Evolutionary conservation across 2,888 invertebrate species (phyloP).

Genomic region (Hirtodrosophila confusa): DNA sequence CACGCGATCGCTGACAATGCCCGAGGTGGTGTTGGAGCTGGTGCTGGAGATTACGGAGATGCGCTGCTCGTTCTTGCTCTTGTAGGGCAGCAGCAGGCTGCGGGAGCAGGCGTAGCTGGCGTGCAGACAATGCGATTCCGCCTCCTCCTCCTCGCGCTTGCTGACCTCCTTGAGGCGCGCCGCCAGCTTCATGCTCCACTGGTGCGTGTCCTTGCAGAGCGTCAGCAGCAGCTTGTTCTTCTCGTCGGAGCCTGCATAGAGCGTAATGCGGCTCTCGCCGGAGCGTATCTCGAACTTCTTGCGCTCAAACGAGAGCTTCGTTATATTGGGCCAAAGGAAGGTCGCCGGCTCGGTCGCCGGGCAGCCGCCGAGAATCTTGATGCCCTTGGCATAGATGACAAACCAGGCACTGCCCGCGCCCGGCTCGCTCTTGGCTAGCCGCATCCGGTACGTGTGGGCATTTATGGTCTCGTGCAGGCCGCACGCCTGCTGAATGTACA

Average conservation of each 20-base stretch:
- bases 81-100: constrained; percentile 87
- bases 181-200: constrained; percentile 96
- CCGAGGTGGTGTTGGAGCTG: constrained; percentile 98
- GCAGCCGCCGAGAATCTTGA: constrained; percentile 90
- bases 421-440: constrained; percentile 90
- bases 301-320: constrained; percentile 97
- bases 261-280: constrained; percentile 93
- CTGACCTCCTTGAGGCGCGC: constrained; percentile 93
- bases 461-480: constrained; percentile 93
- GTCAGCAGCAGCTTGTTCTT: constrained; percentile 95
- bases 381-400: constrained; percentile 95
- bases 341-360: constrained; percentile 87
- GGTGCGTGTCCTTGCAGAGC: constrained; percentile 96
- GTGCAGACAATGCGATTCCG: constrained; percentile 88
- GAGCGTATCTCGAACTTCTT: constrained; percentile 98
- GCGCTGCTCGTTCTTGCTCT: constrained; percentile 90
- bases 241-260: constrained; percentile 96
- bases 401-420: constrained; percentile 93
- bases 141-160: constrained; percentile 93
- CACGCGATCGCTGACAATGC: constrained; percentile 97
- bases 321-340: constrained; percentile 98
- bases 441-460: constrained; percentile 93
- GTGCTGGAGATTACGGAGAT: constrained; percentile 96
- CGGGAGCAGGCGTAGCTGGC: constrained; percentile 91
- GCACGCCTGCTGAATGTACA: constrained; percentile 95